phyloP scores from a whole-genome alignment of 2,797 vertebrate genomes.

The Myripristis murdjan region DNA sequence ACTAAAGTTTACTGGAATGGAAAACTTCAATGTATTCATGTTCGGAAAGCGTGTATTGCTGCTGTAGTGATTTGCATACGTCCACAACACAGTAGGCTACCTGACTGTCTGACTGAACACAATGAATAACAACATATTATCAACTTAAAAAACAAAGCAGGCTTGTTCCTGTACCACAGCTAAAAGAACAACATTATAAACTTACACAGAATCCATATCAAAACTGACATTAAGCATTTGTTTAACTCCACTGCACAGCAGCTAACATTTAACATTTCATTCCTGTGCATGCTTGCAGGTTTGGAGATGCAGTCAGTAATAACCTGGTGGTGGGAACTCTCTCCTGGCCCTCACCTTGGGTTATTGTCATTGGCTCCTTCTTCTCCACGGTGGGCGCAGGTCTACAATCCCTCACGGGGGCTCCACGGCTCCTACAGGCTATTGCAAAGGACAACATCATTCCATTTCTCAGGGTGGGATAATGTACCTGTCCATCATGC shows the following conservation, averaged over 20 bases:
- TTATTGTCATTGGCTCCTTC: slow-evolving; percentile 98
- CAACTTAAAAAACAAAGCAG: too few species aligned
- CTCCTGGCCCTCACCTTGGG: slow-evolving; percentile 98
- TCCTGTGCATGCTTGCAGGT: slow-evolving; percentile 82
- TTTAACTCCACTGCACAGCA: background rate
- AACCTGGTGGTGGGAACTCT: slow-evolving; percentile 96
- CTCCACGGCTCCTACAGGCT: slow-evolving; percentile 95
- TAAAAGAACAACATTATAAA: too few species aligned
- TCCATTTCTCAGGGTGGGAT: slow-evolving; percentile 94
- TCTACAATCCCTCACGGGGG: slow-evolving; percentile 95
- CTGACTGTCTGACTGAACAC: too few species aligned
- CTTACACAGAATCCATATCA: too few species aligned
- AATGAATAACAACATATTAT: too few species aligned
- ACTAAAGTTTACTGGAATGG: too few species aligned
- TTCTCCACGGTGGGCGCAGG: slow-evolving; percentile 98
- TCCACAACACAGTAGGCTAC: too few species aligned
- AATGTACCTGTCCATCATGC: background rate
- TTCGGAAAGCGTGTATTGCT: too few species aligned
- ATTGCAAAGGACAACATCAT: slow-evolving; percentile 99
- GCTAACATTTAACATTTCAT: background rate
- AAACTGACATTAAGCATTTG: too few species aligned
- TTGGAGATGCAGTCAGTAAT: slow-evolving; percentile 92
- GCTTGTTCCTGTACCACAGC: too few species aligned
- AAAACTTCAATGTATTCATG: too few species aligned
- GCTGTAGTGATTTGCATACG: too few species aligned